Conservation (phyloP, 2,113 vertebrate species). For the Camelus bactrianus region DNA sequence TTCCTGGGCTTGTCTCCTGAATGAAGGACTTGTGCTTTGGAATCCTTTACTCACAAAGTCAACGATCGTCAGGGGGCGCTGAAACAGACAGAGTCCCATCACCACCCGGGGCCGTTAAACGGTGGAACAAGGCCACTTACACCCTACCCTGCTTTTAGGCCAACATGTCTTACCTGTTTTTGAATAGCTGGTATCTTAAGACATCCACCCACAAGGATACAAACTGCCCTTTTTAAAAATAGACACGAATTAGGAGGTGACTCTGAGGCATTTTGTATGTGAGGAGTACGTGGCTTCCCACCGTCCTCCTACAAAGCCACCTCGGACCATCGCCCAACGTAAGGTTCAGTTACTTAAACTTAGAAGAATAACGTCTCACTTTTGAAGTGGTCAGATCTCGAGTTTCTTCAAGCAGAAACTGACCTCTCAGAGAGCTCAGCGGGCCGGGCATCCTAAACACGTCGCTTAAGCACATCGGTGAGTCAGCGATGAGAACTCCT, state of each 20-base stretch:
- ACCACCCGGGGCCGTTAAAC: background rate
- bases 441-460: background rate
- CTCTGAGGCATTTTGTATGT: background rate
- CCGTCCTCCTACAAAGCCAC: background rate
- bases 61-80: background rate
- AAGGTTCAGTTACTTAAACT: background rate
- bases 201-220: background rate
- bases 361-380: background rate
- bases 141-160: background rate
- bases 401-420: background rate
- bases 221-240: background rate
- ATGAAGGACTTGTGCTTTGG: background rate
- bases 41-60: background rate
- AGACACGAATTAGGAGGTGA: background rate
- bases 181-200: background rate
- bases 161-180: background rate
- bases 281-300: background rate
- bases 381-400: background rate
- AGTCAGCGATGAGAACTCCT: background rate
- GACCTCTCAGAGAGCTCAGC: background rate
- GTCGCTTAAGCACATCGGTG: background rate
- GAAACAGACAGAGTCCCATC: background rate
- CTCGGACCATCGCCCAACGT: background rate
- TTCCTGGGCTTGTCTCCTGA: slow-evolving; percentile 6
- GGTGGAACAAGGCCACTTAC: background rate